Base-by-base conservation (phyloP, 1,140 invertebrate genomes). In the Lordiphosa mommai region DNA sequence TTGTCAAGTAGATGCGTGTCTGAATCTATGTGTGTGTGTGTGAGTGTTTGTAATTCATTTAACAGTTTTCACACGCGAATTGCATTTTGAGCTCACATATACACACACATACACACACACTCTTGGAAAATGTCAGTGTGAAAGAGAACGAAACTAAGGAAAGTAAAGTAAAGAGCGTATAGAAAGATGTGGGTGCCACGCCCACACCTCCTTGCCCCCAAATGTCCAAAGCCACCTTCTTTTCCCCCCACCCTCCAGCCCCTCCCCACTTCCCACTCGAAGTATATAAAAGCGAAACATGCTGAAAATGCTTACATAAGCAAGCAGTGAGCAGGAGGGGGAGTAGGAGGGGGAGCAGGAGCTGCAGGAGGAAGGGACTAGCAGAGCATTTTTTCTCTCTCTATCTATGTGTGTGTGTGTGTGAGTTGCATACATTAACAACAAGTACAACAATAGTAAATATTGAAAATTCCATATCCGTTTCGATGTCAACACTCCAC, bases 401-500 rank as follows among this genome's bases (percentile, higher is more conserved):
- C 10, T 58, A 32, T 50, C 20, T 56, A 4, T 51, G 32, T 47
- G n/a, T 49, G 30, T 56, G 20, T 56, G 36, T 70, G 44, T 61
- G 63, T 13, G 38, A 47, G 68, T 30, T 84, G 77, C 77, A 85
- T 84, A 69, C 67, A 84, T 77, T 85, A 76, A 76, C 55, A 67
- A 49, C 58, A 60, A 30, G 47, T 52, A 58, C 30, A 59, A 48
- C 60, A 60, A 76, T 67, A 53, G 71, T 85, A 82, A 82, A 82
- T 82, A 84, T 84, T 72, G 63, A 82, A 82, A 82, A 82, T 82
- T 84, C 67, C 72, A 85, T 82, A 84, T 82, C 77, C 77, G 66
- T 68, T 72, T 67, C 61, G 74, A 72, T 72, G 61, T 82, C 59
- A 80, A 70, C 58, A 72, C 68, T 47, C 30, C 47, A 13, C 8